These are phyloP conservation scores for Eleginops maclovinus DNA, from an alignment of 2,113 vertebrate species.

Conservation along the genomic window DNA sequence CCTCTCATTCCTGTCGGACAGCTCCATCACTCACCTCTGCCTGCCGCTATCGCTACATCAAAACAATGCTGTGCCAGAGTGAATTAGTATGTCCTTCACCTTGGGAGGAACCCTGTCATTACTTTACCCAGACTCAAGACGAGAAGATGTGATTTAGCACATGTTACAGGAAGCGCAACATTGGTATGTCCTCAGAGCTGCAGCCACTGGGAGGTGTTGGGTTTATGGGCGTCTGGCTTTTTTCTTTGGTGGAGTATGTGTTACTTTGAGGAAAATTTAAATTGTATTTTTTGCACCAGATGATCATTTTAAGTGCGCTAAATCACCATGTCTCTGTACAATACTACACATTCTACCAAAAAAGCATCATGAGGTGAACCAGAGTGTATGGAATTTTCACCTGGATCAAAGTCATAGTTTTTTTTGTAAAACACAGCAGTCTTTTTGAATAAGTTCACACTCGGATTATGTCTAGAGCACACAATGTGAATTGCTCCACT, in stretches of 20 bases:
- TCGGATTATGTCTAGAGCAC: slow-evolving; percentile 24
- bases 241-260: neutral
- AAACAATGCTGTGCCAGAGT: slow-evolving; percentile 68
- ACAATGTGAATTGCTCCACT: slow-evolving; percentile 18
- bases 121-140: slow-evolving; percentile 53
- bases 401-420: slow-evolving; percentile 15
- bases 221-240: neutral
- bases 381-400: slow-evolving; percentile 26
- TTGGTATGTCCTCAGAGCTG: slow-evolving; percentile 55
- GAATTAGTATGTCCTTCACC: slow-evolving; percentile 79
- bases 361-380: slow-evolving; percentile 31
- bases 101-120: slow-evolving; percentile 71
- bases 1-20: slow-evolving; percentile 72
- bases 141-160: slow-evolving; percentile 65
- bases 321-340: neutral
- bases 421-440: neutral
- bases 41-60: slow-evolving; percentile 69
- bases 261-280: neutral
- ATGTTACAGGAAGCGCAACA: slow-evolving; percentile 68
- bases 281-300: neutral
- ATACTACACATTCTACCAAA: neutral
- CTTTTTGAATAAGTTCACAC: neutral
- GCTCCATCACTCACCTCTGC: slow-evolving; percentile 73
- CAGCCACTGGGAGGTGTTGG: slow-evolving; percentile 19
- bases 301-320: neutral